Conservation (phyloP, 2,113 vertebrate genomes). For the Onychostoma macrolepis region DNA sequence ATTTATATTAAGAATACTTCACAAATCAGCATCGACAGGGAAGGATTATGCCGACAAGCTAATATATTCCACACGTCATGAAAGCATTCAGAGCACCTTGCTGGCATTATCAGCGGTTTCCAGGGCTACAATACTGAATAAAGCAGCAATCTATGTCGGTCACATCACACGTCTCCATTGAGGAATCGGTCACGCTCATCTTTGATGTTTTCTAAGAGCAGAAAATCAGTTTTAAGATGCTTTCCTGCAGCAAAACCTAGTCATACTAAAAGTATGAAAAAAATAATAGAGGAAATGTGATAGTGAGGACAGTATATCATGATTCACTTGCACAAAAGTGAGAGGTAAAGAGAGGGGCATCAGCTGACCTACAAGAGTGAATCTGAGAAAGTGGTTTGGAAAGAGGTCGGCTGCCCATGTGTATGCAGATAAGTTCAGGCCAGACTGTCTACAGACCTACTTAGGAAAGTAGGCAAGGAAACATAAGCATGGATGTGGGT, state of each 20-base stretch:
- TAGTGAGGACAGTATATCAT: neutral
- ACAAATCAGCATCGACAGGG: no score
- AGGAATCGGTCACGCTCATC: neutral
- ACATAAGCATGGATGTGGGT: neutral
- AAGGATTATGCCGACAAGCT: no score
- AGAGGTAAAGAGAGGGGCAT: neutral
- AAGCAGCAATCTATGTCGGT: no score
- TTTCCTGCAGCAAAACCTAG: neutral
- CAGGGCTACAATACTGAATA: constrained; percentile 1
- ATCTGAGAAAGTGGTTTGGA: neutral
- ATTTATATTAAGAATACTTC: no score
- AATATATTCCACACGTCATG: neutral
- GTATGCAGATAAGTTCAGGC: constrained; percentile 19
- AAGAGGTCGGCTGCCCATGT: neutral
- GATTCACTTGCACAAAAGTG: neutral
- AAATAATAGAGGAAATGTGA: neutral
- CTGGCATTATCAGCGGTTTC: constrained; percentile 11
- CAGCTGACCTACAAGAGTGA: neutral
- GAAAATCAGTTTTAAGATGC: no score
- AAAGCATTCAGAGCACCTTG: constrained; percentile 23
- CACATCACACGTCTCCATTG: neutral
- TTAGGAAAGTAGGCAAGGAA: constrained; percentile 2
- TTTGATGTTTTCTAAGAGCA: neutral
- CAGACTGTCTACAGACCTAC: constrained; percentile 42
- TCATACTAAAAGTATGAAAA: neutral